Evolutionary conservation across 1,140 invertebrate genomes (phyloP).

Genomic region (Tetranychus urticae): DNA sequence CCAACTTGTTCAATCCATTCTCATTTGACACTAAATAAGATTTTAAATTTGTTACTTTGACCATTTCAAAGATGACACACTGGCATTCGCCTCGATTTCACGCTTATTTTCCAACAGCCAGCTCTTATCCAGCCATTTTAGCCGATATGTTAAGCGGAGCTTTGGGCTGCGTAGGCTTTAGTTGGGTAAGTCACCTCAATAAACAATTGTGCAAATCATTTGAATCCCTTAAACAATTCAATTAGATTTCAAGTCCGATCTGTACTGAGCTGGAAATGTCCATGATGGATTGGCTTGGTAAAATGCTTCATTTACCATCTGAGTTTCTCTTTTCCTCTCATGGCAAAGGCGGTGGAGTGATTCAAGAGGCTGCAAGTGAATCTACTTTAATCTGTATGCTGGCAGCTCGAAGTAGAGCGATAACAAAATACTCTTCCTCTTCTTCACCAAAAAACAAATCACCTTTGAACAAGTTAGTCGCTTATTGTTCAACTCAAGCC

Average conservation of each 20-base stretch:
- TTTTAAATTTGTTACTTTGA: too few relatives aligned
- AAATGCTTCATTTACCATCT: constrained; percentile 29
- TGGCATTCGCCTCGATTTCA: constrained; percentile 71
- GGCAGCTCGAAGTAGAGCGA: constrained; percentile 74
- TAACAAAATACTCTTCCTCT: too few relatives aligned
- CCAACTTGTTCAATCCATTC: too few relatives aligned
- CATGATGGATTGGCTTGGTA: constrained; percentile 28
- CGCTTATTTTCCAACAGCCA: constrained; percentile 93
- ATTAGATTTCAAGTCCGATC: constrained; percentile 17
- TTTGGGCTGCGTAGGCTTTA: constrained; percentile 91
- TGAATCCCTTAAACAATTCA: constrained; percentile 21
- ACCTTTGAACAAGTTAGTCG: constrained; percentile 61
- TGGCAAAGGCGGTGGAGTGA: constrained; percentile 28
- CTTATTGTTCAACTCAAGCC: constrained; percentile 47
- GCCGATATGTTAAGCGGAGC: constrained; percentile 88
- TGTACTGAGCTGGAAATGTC: constrained; percentile 28
- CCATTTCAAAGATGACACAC: too few relatives aligned
- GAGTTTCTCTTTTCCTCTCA: constrained; percentile 26
- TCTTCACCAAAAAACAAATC: too few relatives aligned
- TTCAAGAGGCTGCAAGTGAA: constrained; percentile 72
- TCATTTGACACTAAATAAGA: too few relatives aligned
- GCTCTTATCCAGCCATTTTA: constrained; percentile 86
- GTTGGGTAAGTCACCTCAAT: constrained; percentile 46
- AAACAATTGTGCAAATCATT: neutral
- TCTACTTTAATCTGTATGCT: constrained; percentile 84